Conservation (phyloP, 2,113 vertebrate genomes). For the human region GRCh38 chr11:11604501-11605000, state of each 20-base stretch:
- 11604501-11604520: background rate
- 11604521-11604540: background rate
- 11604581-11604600: background rate
- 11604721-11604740: constrained; percentile 57
- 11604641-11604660: background rate
- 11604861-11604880: constrained; percentile 74
- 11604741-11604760: constrained; percentile 54
- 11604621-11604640: background rate
- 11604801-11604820: constrained; percentile 72
- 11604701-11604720: constrained; percentile 54
- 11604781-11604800: constrained; percentile 66
- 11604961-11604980: constrained; percentile 56
- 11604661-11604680: background rate
- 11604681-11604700: constrained; percentile 37
- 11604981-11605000: constrained; percentile 59
- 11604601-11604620: background rate
- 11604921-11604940: constrained; percentile 51
- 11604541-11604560: background rate
- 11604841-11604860: constrained; percentile 64
- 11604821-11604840: constrained; percentile 57
- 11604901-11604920: constrained; percentile 37
- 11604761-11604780: constrained; percentile 76
- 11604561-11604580: background rate
- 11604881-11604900: constrained; percentile 75
- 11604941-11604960: constrained; percentile 47